Percentiles rank a stretch among this genome's conserved stretches.
Evolutionary conservation across 2,113 vertebrate species (phyloP).

Genomic region (Centropus bengalensis): DNA sequence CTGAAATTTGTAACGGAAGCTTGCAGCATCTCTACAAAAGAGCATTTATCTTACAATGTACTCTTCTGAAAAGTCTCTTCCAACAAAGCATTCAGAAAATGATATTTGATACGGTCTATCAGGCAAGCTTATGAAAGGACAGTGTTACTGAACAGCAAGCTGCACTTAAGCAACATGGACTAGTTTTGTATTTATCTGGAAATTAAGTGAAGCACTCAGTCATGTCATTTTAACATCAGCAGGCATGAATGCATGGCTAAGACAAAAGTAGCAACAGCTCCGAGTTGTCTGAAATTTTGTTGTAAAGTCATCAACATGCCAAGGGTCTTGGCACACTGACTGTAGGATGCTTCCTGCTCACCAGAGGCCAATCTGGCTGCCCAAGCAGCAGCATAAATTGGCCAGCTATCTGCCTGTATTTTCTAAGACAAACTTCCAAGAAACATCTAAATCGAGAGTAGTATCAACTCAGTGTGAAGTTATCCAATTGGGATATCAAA

Average conservation of each 20-base stretch:
- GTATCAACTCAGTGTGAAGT: not conserved
- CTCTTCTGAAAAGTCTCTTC: not conserved
- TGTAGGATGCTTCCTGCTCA: not conserved
- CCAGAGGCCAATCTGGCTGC: not conserved
- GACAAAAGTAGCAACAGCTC: not conserved
- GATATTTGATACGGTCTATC: not conserved
- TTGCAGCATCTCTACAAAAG: not conserved
- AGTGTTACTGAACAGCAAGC: not conserved
- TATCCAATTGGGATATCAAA: not conserved
- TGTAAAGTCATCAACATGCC: not conserved
- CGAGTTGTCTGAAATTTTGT: not conserved
- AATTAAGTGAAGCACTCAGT: accelerated
- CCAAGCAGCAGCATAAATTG: not conserved
- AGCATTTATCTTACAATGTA: not conserved
- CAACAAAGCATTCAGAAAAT: not conserved
- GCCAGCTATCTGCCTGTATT: not conserved
- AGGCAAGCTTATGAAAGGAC: not conserved
- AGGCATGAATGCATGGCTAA: not conserved
- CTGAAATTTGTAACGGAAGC: not conserved
- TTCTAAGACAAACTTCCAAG: not conserved
- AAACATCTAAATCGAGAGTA: not conserved
- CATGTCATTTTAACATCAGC: not conserved
- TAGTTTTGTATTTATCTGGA: not conserved
- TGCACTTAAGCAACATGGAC: not conserved
- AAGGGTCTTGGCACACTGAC: accelerated